Evolutionary conservation across 2,888 invertebrate genomes (phyloP).

Genomic region (Protodeltote pygarga): DNA sequence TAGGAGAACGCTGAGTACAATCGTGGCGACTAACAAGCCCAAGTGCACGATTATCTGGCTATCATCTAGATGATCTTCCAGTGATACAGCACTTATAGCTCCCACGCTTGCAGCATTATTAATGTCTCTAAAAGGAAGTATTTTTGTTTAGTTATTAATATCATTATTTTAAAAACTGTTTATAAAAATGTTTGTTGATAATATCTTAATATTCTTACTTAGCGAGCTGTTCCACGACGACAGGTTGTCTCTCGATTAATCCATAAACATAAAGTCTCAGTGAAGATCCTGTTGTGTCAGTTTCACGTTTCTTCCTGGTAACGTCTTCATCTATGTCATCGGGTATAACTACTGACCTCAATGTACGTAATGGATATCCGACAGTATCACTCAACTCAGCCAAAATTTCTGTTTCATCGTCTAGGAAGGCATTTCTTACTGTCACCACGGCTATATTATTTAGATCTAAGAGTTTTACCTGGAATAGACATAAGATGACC

Average conservation of each 20-base stretch:
- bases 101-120: slow-evolving; percentile 59
- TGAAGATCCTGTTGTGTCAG: slow-evolving; percentile 54
- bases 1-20: slow-evolving; percentile 73
- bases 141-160: slow-evolving; percentile 9
- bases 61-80: slow-evolving; percentile 77
- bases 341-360: slow-evolving; percentile 74
- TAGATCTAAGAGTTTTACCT: slow-evolving; percentile 78
- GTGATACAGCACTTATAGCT: slow-evolving; percentile 66
- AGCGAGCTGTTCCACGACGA: slow-evolving; percentile 63
- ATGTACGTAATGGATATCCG: slow-evolving; percentile 73
- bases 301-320: slow-evolving; percentile 53
- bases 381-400: slow-evolving; percentile 63
- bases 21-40: slow-evolving; percentile 75
- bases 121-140: slow-evolving; percentile 69
- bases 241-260: slow-evolving; percentile 66
- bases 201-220: slow-evolving; percentile 56
- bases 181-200: not conserved
- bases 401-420: slow-evolving; percentile 69
- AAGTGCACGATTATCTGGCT: slow-evolving; percentile 68
- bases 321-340: slow-evolving; percentile 44
- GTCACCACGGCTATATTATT: slow-evolving; percentile 77
- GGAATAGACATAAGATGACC: slow-evolving; percentile 52
- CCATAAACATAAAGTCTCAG: slow-evolving; percentile 76
- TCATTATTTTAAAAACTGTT: not conserved
- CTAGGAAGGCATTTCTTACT: slow-evolving; percentile 71